Evolutionary conservation across 2,113 vertebrate species (phyloP), one percentile per base, ranked within the genome.

Genomic region (Crotalus tigris): DNA sequence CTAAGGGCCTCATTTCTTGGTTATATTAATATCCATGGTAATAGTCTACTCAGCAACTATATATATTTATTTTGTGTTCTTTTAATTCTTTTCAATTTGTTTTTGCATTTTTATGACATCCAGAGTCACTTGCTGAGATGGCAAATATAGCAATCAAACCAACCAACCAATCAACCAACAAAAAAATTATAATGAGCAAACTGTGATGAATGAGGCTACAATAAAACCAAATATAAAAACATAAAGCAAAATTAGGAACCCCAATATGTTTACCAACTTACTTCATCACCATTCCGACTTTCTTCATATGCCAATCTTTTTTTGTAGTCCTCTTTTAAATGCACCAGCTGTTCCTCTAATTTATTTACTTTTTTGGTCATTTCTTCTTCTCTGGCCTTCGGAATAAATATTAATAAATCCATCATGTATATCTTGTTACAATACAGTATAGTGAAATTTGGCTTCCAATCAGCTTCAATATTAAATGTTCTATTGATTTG

Each of bases 381-480:
- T 97, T 99, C 99, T 91, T 99, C 98, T 96, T 99, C 99, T 94
- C 98, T 98, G 96, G 96, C 97, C 99, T 99, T 97, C 69, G 95
- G 90, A 93, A 95, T 24, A 33, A 9, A 93, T 58, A n/a, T 24
- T 85, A 33, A 51, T 54, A 64, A 57, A 91, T 75, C 15, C 6
- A n/a, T n/a, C 53, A 5, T 61, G 39, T 90, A 46, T 24, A 90
- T 8, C 13, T 57, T 21, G 33, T 81, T 58, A 81, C 11, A 55
- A 39, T 24, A 26, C 15, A 51, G 26, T 39, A 75, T 86, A 46
- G 9, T 53, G 10, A 85, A 87, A 64, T 64, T 58, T 91, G 29
- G 21, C n/a, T 88, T 57, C 15, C 29, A 10, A 75, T 19, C 29
- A 75, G 12, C 49, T 69, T 88, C 26, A 92, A 10, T 51, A 15